A percentile compares a stretch with the other conserved stretches of the same genome.
Evolutionary conservation across 64 coral and sea anemone genomes (phyloP).

Genomic region (Orbicella faveolata): DNA sequence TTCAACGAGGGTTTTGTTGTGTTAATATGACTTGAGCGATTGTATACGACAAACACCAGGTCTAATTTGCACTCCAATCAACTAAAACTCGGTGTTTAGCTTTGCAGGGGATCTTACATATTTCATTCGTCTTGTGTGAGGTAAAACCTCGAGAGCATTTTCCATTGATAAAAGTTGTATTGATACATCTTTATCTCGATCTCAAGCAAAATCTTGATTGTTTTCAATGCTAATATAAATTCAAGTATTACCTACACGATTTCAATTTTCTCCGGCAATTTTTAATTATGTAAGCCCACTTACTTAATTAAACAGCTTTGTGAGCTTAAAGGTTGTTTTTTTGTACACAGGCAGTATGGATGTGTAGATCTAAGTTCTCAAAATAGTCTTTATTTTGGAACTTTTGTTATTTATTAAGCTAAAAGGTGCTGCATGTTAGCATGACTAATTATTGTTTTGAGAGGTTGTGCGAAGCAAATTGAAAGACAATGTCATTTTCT

Average conservation of each 20-base stretch:
- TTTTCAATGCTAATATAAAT: conserved; percentile 7
- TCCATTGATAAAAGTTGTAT: neutral
- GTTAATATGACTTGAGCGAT: neutral
- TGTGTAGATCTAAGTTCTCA: neutral
- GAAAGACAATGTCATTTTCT: conserved; percentile 25
- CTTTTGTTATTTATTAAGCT: neutral
- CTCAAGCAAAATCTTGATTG: conserved; percentile 11
- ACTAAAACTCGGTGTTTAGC: neutral
- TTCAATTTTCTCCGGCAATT: conserved; percentile 6
- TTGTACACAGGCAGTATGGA: neutral
- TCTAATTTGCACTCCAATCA: neutral
- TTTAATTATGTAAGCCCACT: neutral
- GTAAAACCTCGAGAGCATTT: neutral
- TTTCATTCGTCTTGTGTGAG: neutral
- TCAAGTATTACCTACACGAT: neutral
- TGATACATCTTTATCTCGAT: conserved; percentile 11
- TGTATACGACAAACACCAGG: neutral
- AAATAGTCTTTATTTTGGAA: neutral
- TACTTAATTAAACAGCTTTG: neutral
- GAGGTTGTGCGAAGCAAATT: neutral
- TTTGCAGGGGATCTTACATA: neutral
- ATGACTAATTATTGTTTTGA: neutral
- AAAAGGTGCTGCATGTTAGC: neutral
- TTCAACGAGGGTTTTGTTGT: neutral
- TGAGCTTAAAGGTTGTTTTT: neutral